Evolutionary conservation across 2,888 invertebrate genomes (phyloP), one percentile per base, ranked within the genome.

Genomic region (Scotopteryx bipunctaria): DNA sequence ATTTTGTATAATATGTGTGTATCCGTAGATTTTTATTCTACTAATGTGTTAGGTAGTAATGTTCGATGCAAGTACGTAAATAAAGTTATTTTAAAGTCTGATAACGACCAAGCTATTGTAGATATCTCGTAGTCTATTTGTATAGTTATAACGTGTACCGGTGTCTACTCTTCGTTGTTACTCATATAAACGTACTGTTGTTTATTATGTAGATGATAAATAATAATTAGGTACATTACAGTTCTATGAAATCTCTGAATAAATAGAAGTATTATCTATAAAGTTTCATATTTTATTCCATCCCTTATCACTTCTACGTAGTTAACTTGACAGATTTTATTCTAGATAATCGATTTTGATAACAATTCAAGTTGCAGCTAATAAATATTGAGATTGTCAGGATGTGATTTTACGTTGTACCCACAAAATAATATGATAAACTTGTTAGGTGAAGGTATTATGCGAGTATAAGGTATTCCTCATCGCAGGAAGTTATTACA

Each of bases 71-170:
- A 61, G 57, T 75, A 74, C 68, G 67, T 68, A 60, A 61, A 70
- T 67, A 51, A 51, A 27, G 44, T 78, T 77, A 76, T 76, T 68
- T 73, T 79, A 73, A 88, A 88, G 89, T 89, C 89, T 89, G 90
- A 89, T 76, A 85, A 80, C 86, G 89, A 90, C 89, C 89, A 90
- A 90, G 82, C 78, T 81, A 74, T 69, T 84, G 86, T 89, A 85
- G 77, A 82, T 81, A 80, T 73, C 66, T 70, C 63, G 66, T 80
- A 83, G 60, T 67, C 71, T 83, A 81, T 75, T 71, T 87, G 86
- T 88, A 87, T 63, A 88, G 23, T 21, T 86, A 87, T 64, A 60
- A 62, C 65, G n/a, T 56, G 65, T 79, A 70, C 78, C 71, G 66
- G 74, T 78, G 74, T 81, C 78, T 80, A 78, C 73, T 76, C 72